These are phyloP conservation scores for Protomyctophum bolini DNA, from an alignment of 2,113 vertebrate species.

Conservation along the genomic window DNA sequence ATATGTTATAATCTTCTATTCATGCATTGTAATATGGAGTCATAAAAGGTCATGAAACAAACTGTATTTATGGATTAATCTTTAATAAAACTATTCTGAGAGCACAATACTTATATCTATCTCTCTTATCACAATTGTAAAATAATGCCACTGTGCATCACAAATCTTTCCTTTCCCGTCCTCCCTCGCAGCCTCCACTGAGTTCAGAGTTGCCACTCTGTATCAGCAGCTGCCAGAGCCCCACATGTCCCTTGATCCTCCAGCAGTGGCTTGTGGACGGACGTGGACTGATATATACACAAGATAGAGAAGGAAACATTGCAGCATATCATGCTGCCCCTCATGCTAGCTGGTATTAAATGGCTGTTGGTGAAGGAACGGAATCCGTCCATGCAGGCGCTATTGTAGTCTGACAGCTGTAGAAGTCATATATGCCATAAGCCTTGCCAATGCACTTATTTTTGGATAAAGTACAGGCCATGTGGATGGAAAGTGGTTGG, in stretches of 20 bases:
- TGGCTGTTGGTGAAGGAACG: slow-evolving; percentile 22
- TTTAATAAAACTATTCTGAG: too few relatives aligned
- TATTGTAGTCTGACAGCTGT: slow-evolving; percentile 30
- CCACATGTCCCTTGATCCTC: slow-evolving; percentile 23
- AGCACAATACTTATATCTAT: too few relatives aligned
- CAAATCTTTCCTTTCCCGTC: not conserved
- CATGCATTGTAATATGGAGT: too few relatives aligned
- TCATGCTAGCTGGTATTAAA: slow-evolving; percentile 19
- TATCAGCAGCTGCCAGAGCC: slow-evolving; percentile 33
- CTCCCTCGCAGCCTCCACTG: slow-evolving; percentile 5
- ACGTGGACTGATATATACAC: slow-evolving; percentile 40
- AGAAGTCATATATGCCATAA: slow-evolving; percentile 6
- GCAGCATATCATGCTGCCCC: slow-evolving; percentile 25
- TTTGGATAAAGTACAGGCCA: not conserved
- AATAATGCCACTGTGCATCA: not conserved
- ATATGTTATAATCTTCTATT: too few relatives aligned
- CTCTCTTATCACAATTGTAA: not conserved
- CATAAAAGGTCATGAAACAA: too few relatives aligned
- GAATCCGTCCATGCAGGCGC: slow-evolving; percentile 35
- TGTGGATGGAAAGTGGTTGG: not conserved
- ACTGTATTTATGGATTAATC: too few relatives aligned
- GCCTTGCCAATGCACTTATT: slow-evolving; percentile 8
- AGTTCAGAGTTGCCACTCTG: slow-evolving; percentile 15
- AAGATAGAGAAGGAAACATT: slow-evolving; percentile 26
- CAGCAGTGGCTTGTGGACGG: slow-evolving; percentile 44